Evolutionary conservation across 2,797 vertebrate genomes (phyloP).

Genomic region (Mus caroli): DNA sequence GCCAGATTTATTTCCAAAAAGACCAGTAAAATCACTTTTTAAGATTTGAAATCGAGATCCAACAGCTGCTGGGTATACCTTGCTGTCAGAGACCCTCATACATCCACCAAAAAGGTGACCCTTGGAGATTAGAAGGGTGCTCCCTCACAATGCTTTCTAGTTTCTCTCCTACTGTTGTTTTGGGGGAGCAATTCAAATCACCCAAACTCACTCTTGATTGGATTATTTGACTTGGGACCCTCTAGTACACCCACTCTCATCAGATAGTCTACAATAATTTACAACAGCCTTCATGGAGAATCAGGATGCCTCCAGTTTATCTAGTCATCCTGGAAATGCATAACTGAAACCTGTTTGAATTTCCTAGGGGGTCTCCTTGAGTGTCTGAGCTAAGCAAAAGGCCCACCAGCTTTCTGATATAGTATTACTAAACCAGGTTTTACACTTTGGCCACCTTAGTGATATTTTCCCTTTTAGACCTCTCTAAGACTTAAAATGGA

Average conservation of each 20-base stretch:
- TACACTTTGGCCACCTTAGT: not conserved
- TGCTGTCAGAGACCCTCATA: not conserved
- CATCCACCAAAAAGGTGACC: not conserved
- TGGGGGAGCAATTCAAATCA: slow-evolving; percentile 4
- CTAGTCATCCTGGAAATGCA: not conserved
- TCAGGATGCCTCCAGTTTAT: not conserved
- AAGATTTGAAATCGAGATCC: not conserved
- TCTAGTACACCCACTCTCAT: not conserved
- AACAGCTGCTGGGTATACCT: not conserved
- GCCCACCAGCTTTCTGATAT: not conserved
- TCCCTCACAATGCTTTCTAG: not conserved
- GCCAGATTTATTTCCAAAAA: not conserved
- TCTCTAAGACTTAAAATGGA: not conserved
- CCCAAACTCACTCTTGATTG: not conserved
- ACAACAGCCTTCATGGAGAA: not conserved
- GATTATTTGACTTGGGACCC: not conserved
- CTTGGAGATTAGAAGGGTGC: not conserved
- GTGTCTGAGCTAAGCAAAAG: not conserved
- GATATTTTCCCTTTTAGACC: not conserved
- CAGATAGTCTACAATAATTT: not conserved
- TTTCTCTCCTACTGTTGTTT: not conserved
- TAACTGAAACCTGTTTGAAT: not conserved
- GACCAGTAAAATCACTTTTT: not conserved
- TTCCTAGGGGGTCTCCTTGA: not conserved
- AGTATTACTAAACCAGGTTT: not conserved